Conservation (phyloP, 2,113 vertebrate species). For the Eublepharis macularius region DNA sequence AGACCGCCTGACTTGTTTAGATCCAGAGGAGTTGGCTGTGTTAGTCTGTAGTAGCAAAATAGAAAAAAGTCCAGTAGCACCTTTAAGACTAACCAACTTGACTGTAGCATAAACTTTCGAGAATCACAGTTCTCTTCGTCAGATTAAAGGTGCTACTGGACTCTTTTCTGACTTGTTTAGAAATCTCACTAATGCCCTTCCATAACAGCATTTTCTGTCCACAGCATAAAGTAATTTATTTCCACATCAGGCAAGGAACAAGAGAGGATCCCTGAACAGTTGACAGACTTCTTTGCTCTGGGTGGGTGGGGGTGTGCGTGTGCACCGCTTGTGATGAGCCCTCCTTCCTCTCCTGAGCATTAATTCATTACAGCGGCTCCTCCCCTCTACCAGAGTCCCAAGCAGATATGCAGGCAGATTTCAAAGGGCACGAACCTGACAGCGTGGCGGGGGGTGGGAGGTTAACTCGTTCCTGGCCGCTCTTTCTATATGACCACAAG, state of each 20-base stretch:
- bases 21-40: too few species aligned
- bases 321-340: not conserved
- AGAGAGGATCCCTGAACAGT: not conserved
- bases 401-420: constrained; percentile 10
- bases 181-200: not conserved
- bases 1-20: too few species aligned
- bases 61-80: too few species aligned
- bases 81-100: too few species aligned
- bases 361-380: not conserved
- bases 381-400: not conserved
- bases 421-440: not conserved
- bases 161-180: too few species aligned
- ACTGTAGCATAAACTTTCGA: too few species aligned
- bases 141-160: too few species aligned
- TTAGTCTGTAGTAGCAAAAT: too few species aligned
- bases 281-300: not conserved
- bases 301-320: not conserved
- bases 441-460: not conserved
- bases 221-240: not conserved
- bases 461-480: not conserved
- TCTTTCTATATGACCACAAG: not conserved
- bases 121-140: too few species aligned
- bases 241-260: not conserved
- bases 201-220: not conserved
- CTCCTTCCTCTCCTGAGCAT: not conserved